Percentiles rank a stretch among this genome's conserved stretches.
phyloP scores from a whole-genome alignment of 2,113 vertebrate species.

The Gobius niger region DNA sequence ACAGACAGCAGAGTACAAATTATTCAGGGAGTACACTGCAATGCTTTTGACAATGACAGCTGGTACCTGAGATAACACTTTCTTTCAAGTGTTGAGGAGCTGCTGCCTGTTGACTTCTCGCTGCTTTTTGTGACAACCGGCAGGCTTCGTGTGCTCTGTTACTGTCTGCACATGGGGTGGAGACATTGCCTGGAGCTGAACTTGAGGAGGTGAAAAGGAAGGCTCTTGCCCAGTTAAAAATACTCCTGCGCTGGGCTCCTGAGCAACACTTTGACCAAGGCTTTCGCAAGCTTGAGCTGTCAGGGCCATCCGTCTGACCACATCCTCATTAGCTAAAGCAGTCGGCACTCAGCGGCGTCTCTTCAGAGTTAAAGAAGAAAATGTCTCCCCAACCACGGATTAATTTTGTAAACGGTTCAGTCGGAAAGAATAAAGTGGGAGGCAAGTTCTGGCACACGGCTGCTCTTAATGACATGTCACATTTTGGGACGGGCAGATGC shows the following conservation, averaged over 20 bases:
- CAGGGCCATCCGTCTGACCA: slow-evolving; percentile 54
- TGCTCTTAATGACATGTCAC: slow-evolving; percentile 30
- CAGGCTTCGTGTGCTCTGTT: slow-evolving; percentile 16
- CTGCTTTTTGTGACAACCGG: slow-evolving; percentile 32
- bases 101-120: background rate
- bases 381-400: slow-evolving; percentile 37
- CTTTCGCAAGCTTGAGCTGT: slow-evolving; percentile 62
- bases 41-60: slow-evolving; percentile 1
- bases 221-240: slow-evolving; percentile 23
- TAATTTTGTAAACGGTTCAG: slow-evolving; percentile 29
- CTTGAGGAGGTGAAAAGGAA: slow-evolving; percentile 33
- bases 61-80: slow-evolving; percentile 6
- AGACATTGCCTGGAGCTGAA: slow-evolving; percentile 54
- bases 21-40: background rate
- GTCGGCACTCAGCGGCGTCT: slow-evolving; percentile 23
- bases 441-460: slow-evolving; percentile 10
- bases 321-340: slow-evolving; percentile 61
- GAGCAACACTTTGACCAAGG: slow-evolving; percentile 60
- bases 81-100: background rate
- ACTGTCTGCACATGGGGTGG: slow-evolving; percentile 3
- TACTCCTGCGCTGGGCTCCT: slow-evolving; percentile 34
- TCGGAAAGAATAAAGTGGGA: slow-evolving; percentile 24
- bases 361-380: slow-evolving; percentile 36
- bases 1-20: slow-evolving; percentile 9
- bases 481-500: slow-evolving; percentile 20